Conservation (phyloP, 2,888 invertebrate species). For the Euspilapteryx auroguttella region DNA sequence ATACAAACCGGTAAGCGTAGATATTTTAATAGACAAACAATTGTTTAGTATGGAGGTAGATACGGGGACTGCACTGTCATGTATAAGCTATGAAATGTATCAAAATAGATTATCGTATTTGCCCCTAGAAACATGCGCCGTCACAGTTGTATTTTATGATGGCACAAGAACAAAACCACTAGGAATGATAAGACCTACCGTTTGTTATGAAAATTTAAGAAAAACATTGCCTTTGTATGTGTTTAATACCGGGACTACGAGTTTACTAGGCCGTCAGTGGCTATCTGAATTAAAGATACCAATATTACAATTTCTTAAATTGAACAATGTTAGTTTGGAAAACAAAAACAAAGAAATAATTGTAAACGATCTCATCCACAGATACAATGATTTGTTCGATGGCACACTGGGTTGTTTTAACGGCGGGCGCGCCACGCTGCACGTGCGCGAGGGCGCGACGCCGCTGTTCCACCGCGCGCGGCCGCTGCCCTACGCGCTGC, state of each 20-base stretch:
- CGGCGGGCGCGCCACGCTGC: slow-evolving; percentile 2
- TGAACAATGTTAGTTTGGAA: neutral
- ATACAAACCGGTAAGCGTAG: no score
- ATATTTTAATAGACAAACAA: no score
- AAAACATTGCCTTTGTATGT: slow-evolving; percentile 8
- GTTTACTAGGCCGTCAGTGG: slow-evolving; percentile 9
- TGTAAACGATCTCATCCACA: neutral
- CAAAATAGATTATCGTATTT: no score
- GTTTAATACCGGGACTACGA: slow-evolving; percentile 6
- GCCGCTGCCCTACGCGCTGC: no score
- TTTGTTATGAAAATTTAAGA: slow-evolving; percentile 1
- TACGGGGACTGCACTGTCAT: no score
- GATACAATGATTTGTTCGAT: slow-evolving; percentile 2
- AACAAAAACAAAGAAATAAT: no score
- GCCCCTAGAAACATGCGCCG: no score
- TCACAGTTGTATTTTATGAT: no score
- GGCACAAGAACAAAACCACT: no score
- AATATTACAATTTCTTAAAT: neutral
- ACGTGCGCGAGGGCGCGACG: slow-evolving; percentile 3
- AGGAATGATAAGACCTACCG: no score
- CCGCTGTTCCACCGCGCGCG: slow-evolving; percentile 3
- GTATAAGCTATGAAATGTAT: no score
- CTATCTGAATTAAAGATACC: slow-evolving; percentile 6
- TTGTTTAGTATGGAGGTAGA: no score
- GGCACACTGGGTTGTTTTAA: slow-evolving; percentile 3